These are phyloP conservation scores for Nematostella vectensis DNA, from an alignment of 92 coral and sea anemone species.

Conservation along the genomic window DNA sequence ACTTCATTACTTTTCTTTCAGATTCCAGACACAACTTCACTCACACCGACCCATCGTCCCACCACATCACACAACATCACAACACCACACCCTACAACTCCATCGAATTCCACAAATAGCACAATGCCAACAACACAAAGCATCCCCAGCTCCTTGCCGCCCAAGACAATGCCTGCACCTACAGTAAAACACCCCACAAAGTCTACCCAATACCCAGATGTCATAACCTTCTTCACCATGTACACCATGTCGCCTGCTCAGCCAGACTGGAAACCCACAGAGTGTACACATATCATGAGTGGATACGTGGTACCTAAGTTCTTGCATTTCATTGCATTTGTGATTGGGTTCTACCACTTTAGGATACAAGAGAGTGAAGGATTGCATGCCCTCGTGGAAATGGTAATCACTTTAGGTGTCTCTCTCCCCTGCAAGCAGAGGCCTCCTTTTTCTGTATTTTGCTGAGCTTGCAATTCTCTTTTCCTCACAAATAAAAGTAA, in stretches of 20 bases:
- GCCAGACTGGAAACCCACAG: conserved; percentile 75
- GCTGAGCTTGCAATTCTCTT: no score
- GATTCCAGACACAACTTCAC: no score
- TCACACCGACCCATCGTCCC: neutral
- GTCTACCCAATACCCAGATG: no score
- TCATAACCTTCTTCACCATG: no score
- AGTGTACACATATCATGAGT: conserved; percentile 85
- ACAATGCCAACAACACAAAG: neutral
- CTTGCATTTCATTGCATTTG: conserved; percentile 78
- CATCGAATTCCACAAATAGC: conserved; percentile 24
- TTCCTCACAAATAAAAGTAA: no score
- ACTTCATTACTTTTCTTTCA: no score
- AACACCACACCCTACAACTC: conserved; percentile 13
- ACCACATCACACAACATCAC: conserved; percentile 3
- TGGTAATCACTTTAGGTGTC: conserved; percentile 44
- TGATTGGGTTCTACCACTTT: conserved; percentile 74
- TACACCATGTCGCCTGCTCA: conserved; percentile 12
- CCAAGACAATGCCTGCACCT: no score
- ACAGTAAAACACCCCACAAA: no score
- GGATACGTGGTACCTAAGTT: conserved; percentile 78
- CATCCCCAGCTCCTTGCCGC: neutral
- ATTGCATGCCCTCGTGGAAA: conserved; percentile 81
- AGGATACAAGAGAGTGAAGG: conserved; percentile 89
- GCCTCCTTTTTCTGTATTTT: no score
- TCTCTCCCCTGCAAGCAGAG: no score